A percentile compares a stretch with the other conserved stretches of the same genome.
These are phyloP conservation scores for Lepilemur septentrionalis DNA, from an alignment of 2,797 vertebrate genomes.

Conservation along the genomic window DNA sequence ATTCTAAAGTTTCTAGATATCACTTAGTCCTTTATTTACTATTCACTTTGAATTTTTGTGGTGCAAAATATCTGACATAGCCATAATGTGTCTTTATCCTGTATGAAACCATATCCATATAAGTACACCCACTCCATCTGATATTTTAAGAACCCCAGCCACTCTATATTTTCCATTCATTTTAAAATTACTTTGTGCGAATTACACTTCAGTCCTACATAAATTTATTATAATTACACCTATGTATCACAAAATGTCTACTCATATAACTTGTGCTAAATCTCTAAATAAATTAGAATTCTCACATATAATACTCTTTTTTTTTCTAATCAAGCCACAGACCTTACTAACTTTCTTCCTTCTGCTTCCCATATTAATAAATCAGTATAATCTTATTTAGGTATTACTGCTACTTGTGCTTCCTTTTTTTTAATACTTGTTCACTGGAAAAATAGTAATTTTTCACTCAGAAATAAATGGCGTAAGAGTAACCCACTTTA, in stretches of 20 bases:
- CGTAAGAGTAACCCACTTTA: slow-evolving; percentile 59
- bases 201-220: slow-evolving; percentile 90
- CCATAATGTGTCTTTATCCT: background rate
- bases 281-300: slow-evolving; percentile 92
- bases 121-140: slow-evolving; percentile 62
- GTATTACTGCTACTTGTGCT: slow-evolving; percentile 57
- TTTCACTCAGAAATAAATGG: slow-evolving; percentile 72
- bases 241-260: slow-evolving; percentile 90
- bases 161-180: slow-evolving; percentile 61
- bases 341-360: slow-evolving; percentile 68
- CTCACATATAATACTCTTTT: slow-evolving; percentile 86
- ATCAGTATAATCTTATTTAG: slow-evolving; percentile 47
- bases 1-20: background rate
- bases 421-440: slow-evolving; percentile 60
- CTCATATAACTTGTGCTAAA: slow-evolving; percentile 90
- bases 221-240: slow-evolving; percentile 93
- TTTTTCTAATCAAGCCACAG: slow-evolving; percentile 82
- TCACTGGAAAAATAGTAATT: slow-evolving; percentile 65
- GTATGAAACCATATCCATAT: background rate
- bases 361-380: slow-evolving; percentile 40
- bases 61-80: background rate
- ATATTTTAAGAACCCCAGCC: slow-evolving; percentile 64
- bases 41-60: background rate
- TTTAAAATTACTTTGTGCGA: slow-evolving; percentile 92
- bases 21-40: background rate